Base-by-base conservation (phyloP, 2,888 invertebrate species). In the Clunio marinus region DNA sequence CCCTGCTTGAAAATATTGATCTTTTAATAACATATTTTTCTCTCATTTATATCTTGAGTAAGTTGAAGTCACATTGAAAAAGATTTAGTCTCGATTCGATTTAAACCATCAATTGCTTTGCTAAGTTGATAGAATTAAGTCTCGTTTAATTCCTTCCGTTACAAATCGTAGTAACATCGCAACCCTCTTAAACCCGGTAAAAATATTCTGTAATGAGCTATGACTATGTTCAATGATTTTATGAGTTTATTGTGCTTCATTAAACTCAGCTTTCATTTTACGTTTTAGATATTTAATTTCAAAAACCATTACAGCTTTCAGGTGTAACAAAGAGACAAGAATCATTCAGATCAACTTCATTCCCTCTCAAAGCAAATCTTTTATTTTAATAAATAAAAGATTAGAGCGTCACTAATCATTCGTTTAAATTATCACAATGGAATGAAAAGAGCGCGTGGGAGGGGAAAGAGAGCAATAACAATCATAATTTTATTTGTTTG, bases 401-500 rank as follows among this genome's bases (percentile, higher is more conserved):
- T 68, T 58, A 68, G 68, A 41, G 57, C 58, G 68, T 68, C 41
- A 58, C 68, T 68, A 68, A 68, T 68, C 68, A 32, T 58, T 27
- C 22, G 45, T 63, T 63, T 22, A 37, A 45, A 20, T 25, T 41
- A 5, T 20, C 4, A 20, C 45, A 15, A 45, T 35, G 4, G 20
- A 51, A 7, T 3, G 17, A 13, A 51, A 22, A 10, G 41, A n/a
- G 7, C 7, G 15, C 28, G 32, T 25, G n/a, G 20, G 17, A 32
- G 28, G 25, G 4, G n/a, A 20, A 13, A 22, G 13, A 27, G 5
- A 59, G 65, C 65, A 66, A 66, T 55, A 55, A 66, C 66, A 66
- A 68, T 68, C 58, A 68, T 68, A 68, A 68, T 68, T 68, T 68
- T 68, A 58, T 57, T 68, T 57, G 41, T 68, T 68, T 58, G 58